Base-by-base conservation (phyloP, 2,113 vertebrate genomes). In the Zosterops borbonicus region DNA sequence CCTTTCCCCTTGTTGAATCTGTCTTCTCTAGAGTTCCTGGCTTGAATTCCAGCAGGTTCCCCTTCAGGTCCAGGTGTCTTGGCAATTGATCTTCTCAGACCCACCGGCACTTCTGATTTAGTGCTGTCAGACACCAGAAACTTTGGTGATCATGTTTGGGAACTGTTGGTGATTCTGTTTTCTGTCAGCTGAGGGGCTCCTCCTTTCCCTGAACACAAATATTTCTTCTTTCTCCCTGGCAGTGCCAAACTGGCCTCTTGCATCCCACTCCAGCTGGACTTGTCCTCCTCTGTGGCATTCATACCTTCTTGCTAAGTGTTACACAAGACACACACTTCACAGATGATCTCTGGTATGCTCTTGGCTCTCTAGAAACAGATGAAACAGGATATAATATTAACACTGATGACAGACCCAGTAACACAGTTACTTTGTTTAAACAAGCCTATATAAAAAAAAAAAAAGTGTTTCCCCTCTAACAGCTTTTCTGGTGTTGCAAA, bases 391-490 rank as follows among this genome's bases (percentile, higher is more conserved):
- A 41, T 70, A 77, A 88, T 41, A 52, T 90, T 89, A 83, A 90
- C 71, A 67, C 59, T 67, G 86, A 67, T 92, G 90, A 86, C 68
- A 90, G 86, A 67, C 79, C 42, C 42, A 77, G 50, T 83, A 90
- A 94, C 76, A 70, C 60, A 83, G 79, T 88, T 90, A 83, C 65
- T 90, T 86, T 92, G 83, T 94, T 96, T 92, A 90, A 97, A 93
- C 68, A 92, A 86, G 68, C 46, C 68, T 33, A 25, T 86, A 81
- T 89, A 95, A 37, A 37, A 58, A 52, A 73, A 39, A 73, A 39
- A 58, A 52, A 73, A 81, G 73, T 29, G 60, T 63, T 95, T 94
- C 56, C 64, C 76, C 23, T 79, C 85, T 74, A 81, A 31, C 6
- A 74, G 64, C 42, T 90, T 79, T 59, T 76, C 82, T 87, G 47